Evolutionary conservation across 2,888 invertebrate species (phyloP), one percentile per base, ranked within the genome.

Genomic region (Caenorhabditis becei): DNA sequence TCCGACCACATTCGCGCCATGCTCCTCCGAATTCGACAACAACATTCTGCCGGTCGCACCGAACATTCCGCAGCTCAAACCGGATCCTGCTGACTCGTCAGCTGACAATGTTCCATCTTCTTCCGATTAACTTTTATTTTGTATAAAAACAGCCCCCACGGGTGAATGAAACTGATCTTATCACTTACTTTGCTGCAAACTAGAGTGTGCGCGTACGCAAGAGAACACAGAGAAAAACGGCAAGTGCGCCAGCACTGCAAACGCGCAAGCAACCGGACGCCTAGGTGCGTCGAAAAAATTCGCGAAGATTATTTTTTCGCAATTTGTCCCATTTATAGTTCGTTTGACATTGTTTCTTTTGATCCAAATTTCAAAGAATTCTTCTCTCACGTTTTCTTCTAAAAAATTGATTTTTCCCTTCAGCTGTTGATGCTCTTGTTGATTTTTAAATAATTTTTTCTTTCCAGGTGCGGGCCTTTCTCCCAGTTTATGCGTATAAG

Each of bases 401-500:
- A 41, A 41, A 41, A 41, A 5, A 16, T 11, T 14, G 41, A 32
- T 7, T 10, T 32, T 32, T 32, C 10, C 32, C 32, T n/a, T n/a
- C n/a, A n/a, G n/a, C n/a, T n/a, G n/a, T n/a, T n/a, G n/a, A n/a
- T n/a, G n/a, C n/a, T n/a, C 35, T 35, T 35, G 35, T 35, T 35
- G 35, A 32, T 7, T 11, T 41, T 41, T 41, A 5, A 10, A 14
- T 14, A 41, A 11, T 16, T 41, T 16, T 16, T 10, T 26, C 18
- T 35, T 75, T 78, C 11, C 67, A 79, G 72, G 67, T 72, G 61
- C 62, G 77, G 67, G 67, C 56, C 67, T 47, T 69, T 61, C 51
- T 59, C 62, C 74, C 74, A 67, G 72, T 79, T 72, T 79, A 79
- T 79, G 79, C 79, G 74, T 67, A 79, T 74, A 79, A 72, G 69